Evolutionary conservation across 1,140 invertebrate genomes (phyloP).

Genomic region (Aradophagus sp.): DNA sequence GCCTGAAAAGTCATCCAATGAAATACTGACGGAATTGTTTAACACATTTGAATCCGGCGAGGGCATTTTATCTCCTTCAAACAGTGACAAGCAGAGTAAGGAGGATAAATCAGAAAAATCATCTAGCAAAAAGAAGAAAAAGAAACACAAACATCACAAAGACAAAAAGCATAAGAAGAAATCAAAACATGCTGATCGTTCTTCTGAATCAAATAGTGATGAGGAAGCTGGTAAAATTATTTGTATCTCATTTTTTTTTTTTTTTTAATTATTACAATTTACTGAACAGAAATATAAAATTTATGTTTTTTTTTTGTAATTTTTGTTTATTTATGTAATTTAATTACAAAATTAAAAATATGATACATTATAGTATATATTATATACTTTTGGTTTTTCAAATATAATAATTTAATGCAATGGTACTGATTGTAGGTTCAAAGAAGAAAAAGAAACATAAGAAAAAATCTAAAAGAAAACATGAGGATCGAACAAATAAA

Average conservation of each 20-base stretch:
- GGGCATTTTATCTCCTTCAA: constrained; percentile 22
- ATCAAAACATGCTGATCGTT: constrained; percentile 69
- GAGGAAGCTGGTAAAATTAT: constrained; percentile 36
- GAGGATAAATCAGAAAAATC: constrained; percentile 72
- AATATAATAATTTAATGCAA: too few relatives aligned
- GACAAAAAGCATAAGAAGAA: constrained; percentile 75
- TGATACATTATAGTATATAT: too few relatives aligned
- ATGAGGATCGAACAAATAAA: constrained; percentile 67
- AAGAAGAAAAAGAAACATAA: constrained; percentile 78
- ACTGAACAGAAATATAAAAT: too few relatives aligned
- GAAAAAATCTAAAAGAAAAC: constrained; percentile 75
- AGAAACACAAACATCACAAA: constrained; percentile 76
- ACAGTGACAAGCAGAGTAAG: constrained; percentile 45
- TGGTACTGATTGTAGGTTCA: too few relatives aligned
- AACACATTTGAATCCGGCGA: constrained; percentile 79
- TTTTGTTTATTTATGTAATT: too few relatives aligned
- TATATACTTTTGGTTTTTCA: too few relatives aligned
- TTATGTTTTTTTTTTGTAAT: too few relatives aligned
- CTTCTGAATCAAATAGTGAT: constrained; percentile 74
- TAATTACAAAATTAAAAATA: too few relatives aligned
- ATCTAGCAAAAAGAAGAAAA: constrained; percentile 73
- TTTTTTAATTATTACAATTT: too few relatives aligned
- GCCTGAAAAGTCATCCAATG: constrained; percentile 81
- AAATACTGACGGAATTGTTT: constrained; percentile 87
- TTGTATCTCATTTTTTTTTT: too few relatives aligned